phyloP scores from a whole-genome alignment of 2,888 invertebrate genomes.

The Alviniconcha strummeri region DNA sequence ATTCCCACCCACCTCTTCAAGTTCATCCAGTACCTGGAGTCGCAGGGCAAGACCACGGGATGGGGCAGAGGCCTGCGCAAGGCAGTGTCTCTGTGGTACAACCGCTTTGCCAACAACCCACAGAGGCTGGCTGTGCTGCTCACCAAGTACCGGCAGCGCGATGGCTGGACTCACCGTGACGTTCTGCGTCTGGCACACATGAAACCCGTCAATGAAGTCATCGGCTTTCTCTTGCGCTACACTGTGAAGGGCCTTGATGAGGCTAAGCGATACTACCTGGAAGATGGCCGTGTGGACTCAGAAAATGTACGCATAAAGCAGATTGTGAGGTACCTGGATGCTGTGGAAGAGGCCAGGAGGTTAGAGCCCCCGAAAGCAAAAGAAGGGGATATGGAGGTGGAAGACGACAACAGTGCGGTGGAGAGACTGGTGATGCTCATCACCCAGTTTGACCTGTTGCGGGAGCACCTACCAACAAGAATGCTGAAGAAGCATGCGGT shows the following conservation, averaged over 20 bases:
- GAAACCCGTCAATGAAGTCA: conserved; percentile 44
- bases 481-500: conserved; percentile 81
- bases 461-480: conserved; percentile 78
- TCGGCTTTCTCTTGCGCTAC: conserved; percentile 50
- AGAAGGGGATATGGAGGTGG: conserved; percentile 60
- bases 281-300: conserved; percentile 21
- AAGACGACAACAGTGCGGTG: conserved; percentile 51
- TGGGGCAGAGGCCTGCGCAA: conserved; percentile 3
- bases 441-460: conserved; percentile 71
- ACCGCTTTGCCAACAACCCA: conserved; percentile 70
- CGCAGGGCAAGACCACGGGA: conserved; percentile 71
- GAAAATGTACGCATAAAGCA: conserved; percentile 28
- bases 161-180: conserved; percentile 84
- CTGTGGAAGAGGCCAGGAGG: neutral
- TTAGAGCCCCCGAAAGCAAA: conserved; percentile 21
- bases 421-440: conserved; percentile 53
- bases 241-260: conserved; percentile 57
- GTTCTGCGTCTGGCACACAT: conserved; percentile 75
- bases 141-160: conserved; percentile 79
- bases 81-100: conserved; percentile 76
- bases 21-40: conserved; percentile 78
- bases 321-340: neutral
- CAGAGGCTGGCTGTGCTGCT: conserved; percentile 80
- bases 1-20: conserved; percentile 81
- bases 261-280: conserved; percentile 37